Evolutionary conservation across 23 tunicate genomes (phyloP).

Genomic region (Oikopleura albicans): DNA sequence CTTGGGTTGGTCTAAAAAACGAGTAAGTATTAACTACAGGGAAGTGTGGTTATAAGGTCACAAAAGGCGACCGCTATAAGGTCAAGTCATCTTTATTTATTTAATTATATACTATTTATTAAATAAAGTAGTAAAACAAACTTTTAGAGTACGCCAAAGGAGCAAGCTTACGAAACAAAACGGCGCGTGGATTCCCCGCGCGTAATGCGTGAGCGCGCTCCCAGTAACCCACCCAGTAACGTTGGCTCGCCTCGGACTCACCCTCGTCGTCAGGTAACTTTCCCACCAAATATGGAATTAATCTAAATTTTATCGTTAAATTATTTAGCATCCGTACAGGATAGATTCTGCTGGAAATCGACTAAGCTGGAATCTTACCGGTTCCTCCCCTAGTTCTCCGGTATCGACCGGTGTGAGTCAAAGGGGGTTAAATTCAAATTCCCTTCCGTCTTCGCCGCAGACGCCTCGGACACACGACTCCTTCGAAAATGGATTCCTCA

Average conservation of each 20-base stretch:
- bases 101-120: too few relatives aligned
- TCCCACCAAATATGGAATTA: background rate
- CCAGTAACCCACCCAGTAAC: background rate
- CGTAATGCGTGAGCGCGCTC: background rate
- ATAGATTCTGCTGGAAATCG: too few relatives aligned
- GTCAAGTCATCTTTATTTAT: too few relatives aligned
- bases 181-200: background rate
- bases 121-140: too few relatives aligned
- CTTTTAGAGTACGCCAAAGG: too few relatives aligned
- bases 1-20: too few relatives aligned
- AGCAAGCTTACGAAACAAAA: background rate
- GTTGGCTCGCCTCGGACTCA: background rate
- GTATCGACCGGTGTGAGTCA: background rate
- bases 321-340: conserved; percentile 5
- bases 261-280: background rate
- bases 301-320: background rate
- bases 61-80: too few relatives aligned
- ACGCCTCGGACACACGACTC: background rate
- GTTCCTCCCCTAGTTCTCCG: conserved; percentile 2
- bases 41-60: too few relatives aligned
- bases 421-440: background rate
- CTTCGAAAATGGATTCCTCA: background rate
- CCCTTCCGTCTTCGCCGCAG: conserved; percentile 10
- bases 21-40: too few relatives aligned
- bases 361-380: background rate